phyloP scores from a whole-genome alignment of 2,113 vertebrate species.

The Orcinus orca region DNA sequence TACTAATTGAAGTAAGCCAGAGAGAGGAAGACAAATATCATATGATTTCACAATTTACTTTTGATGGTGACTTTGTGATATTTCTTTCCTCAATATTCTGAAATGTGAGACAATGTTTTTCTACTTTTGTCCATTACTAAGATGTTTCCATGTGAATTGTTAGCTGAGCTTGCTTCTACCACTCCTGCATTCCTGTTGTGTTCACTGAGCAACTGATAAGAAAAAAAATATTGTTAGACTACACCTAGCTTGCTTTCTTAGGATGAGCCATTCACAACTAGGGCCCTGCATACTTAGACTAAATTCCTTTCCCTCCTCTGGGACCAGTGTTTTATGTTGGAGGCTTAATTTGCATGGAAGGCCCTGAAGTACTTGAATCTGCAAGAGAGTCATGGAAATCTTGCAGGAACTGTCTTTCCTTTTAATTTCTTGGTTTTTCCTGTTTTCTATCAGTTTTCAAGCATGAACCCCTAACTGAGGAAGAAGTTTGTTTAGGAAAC shows the following conservation, averaged over 20 bases:
- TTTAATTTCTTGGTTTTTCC: not conserved
- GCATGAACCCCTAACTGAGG: not conserved
- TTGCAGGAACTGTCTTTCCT: not conserved
- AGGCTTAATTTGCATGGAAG: not conserved
- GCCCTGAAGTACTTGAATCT: not conserved
- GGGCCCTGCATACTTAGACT: not conserved
- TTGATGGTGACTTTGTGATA: not conserved
- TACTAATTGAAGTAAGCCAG: not conserved
- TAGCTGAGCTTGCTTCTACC: not conserved
- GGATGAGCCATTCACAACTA: not conserved
- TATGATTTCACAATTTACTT: not conserved
- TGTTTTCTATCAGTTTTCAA: slow-evolving; percentile 31
- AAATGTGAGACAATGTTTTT: not conserved
- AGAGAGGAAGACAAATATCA: not conserved
- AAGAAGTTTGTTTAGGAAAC: not conserved
- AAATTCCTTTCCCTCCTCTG: not conserved
- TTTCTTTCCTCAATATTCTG: not conserved
- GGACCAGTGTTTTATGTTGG: not conserved
- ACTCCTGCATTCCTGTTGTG: not conserved
- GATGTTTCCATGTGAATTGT: not conserved
- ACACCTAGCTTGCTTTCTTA: not conserved
- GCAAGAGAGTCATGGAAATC: not conserved
- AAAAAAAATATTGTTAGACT: not conserved
- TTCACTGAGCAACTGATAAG: not conserved
- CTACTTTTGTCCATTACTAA: not conserved